Percentiles rank a stretch among this genome's conserved stretches.
phyloP scores from a whole-genome alignment of 2,797 vertebrate genomes.

The Picus viridis region DNA sequence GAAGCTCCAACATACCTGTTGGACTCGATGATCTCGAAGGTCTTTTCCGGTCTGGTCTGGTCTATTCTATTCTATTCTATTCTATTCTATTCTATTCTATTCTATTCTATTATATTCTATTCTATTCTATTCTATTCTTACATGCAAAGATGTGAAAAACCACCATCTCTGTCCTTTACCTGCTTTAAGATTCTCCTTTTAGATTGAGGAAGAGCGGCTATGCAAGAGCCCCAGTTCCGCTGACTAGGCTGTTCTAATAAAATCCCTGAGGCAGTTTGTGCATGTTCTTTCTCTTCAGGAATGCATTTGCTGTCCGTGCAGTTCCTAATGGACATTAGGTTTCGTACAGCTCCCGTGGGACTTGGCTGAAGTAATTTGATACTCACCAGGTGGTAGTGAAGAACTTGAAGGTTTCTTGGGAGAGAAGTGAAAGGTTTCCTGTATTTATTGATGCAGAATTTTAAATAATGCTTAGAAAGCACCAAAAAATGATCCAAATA shows the following conservation, averaged over 20 bases:
- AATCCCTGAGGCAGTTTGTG: background rate
- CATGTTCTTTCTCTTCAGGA: background rate
- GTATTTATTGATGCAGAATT: background rate
- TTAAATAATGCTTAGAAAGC: background rate
- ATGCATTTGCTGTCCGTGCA: rapidly evolving
- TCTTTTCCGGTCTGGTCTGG: no score
- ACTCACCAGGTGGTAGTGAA: background rate
- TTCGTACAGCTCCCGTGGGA: background rate
- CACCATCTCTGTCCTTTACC: background rate
- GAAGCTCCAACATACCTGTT: background rate
- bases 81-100: no score
- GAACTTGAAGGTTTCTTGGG: background rate
- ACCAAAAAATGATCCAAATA: background rate
- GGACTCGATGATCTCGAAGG: no score
- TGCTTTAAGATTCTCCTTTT: background rate
- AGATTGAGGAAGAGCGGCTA: background rate
- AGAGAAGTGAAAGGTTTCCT: background rate
- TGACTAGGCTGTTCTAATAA: background rate
- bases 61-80: no score
- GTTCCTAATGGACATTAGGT: background rate
- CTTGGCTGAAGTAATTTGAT: background rate
- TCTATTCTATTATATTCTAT: no score
- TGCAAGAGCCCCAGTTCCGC: background rate
- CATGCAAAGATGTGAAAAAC: background rate
- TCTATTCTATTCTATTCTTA: background rate